Base-by-base conservation (phyloP, 2,888 invertebrate genomes). In the Polymixis lichenea region DNA sequence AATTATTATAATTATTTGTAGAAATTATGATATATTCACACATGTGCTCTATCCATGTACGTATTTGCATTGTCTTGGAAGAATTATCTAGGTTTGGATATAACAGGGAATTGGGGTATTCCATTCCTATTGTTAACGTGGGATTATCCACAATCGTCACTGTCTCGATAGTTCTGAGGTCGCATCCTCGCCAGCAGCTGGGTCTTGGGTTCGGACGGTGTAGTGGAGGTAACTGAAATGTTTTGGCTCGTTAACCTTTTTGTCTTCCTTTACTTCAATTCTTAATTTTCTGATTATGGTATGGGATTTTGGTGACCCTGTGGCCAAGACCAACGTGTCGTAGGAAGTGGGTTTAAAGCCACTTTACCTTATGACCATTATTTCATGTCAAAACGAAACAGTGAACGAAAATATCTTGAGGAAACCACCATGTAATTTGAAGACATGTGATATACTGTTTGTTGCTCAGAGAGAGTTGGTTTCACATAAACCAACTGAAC, bases 11-110 rank as follows among this genome's bases (percentile, higher is more conserved):
- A 58, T 53, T 56, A 70, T 46, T 9, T 15, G 17, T 9, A 46
- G 32, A 32, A 56, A 51, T 79, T n/a, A 77, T 56, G 56, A 51
- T 56, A 79, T 72, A 43, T 62, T 51, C 22, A 2, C 5, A 53
- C 25, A 19, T 22, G n/a, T 32, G 51, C 8, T n/a, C 6, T 6
- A 7, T 32, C 0, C 19, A 13, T 56, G n/a, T 38, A 25, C 22
- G 32, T 32, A 56, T 7, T 43, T 43, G 17, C n/a, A 72, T 79
- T 51, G 61, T 62, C 15, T 62, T 49, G 19, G 38, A 55, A 38
- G 53, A 38, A 49, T n/a, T 0, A n/a, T 58, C 11, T 43, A 43
- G 43, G 22, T 53, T 53, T 13, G 2, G 22, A 22, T 22, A 28
- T 46, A 1, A 28, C 7, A 38, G 19, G 19, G 38, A 28, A 55